These are phyloP conservation scores for Melanaphis sacchari DNA, from an alignment of 1,140 invertebrate genomes.

Conservation along the genomic window DNA sequence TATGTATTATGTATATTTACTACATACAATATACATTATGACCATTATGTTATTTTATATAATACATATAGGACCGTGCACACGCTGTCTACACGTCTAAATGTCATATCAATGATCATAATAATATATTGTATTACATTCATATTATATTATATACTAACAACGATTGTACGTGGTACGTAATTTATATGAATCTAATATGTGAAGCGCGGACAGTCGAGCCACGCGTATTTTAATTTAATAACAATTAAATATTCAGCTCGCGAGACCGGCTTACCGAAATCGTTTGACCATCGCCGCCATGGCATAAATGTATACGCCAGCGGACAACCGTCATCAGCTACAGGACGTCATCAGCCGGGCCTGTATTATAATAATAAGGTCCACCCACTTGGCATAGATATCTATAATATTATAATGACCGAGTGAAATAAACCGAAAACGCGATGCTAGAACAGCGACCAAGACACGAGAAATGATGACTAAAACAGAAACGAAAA, in stretches of 20 bases:
- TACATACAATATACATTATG: too few species aligned
- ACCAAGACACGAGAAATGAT: background rate
- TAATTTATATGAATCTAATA: background rate
- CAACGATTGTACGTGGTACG: background rate
- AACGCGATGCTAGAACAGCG: background rate
- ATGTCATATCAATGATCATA: background rate
- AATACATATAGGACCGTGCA: background rate
- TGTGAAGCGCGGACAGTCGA: background rate
- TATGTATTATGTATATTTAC: background rate
- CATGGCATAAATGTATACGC: background rate
- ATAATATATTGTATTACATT: background rate
- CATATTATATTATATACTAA: background rate
- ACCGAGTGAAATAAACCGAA: background rate
- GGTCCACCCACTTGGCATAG: background rate
- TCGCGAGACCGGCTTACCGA: background rate
- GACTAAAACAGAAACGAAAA: background rate
- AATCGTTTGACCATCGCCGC: background rate
- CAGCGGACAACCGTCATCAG: background rate
- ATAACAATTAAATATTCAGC: slow-evolving; percentile 15
- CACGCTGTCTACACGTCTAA: background rate
- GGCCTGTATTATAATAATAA: background rate
- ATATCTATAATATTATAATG: background rate
- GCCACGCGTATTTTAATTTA: background rate
- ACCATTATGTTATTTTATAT: background rate
- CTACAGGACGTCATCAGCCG: background rate